Conservation (phyloP, 92 coral and sea anemone species). For the Galaxea fascicularis region DNA sequence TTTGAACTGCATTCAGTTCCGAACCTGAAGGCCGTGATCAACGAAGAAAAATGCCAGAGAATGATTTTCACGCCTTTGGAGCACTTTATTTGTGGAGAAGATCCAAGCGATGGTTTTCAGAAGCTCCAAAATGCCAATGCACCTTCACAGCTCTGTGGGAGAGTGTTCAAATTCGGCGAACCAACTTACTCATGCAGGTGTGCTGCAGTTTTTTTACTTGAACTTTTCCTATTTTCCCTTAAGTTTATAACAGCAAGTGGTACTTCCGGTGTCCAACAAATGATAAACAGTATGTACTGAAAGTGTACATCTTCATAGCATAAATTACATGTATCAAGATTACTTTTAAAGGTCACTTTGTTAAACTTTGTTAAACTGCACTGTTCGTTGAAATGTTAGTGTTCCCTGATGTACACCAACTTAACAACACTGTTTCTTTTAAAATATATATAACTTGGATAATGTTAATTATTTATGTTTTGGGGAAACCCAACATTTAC, state of each 20-base stretch:
- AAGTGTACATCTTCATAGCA: too few relatives aligned
- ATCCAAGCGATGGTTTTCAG: slow-evolving; percentile 75
- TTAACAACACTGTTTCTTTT: too few relatives aligned
- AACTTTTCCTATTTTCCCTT: neutral
- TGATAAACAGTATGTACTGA: too few relatives aligned
- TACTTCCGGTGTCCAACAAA: too few relatives aligned
- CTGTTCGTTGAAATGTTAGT: too few relatives aligned
- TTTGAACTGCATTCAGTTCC: slow-evolving; percentile 74
- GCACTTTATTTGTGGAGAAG: slow-evolving; percentile 90
- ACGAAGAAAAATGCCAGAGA: slow-evolving; percentile 74
- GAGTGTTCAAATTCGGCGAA: slow-evolving; percentile 88
- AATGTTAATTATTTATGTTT: too few relatives aligned
- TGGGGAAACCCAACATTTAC: neutral
- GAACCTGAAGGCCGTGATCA: slow-evolving; percentile 64
- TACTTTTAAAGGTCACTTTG: too few relatives aligned
- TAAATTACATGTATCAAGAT: too few relatives aligned
- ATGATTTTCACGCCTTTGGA: slow-evolving; percentile 82
- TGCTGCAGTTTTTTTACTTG: neutral
- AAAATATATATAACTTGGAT: too few relatives aligned
- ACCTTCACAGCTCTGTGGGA: slow-evolving; percentile 93
- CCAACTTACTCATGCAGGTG: slow-evolving; percentile 99
- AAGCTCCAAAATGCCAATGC: slow-evolving; percentile 74
- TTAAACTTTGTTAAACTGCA: too few relatives aligned
- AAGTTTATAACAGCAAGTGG: too few relatives aligned
- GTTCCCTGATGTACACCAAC: too few relatives aligned